Evolutionary conservation across 2,888 invertebrate genomes (phyloP).

Genomic region (Brachycybe producta): DNA sequence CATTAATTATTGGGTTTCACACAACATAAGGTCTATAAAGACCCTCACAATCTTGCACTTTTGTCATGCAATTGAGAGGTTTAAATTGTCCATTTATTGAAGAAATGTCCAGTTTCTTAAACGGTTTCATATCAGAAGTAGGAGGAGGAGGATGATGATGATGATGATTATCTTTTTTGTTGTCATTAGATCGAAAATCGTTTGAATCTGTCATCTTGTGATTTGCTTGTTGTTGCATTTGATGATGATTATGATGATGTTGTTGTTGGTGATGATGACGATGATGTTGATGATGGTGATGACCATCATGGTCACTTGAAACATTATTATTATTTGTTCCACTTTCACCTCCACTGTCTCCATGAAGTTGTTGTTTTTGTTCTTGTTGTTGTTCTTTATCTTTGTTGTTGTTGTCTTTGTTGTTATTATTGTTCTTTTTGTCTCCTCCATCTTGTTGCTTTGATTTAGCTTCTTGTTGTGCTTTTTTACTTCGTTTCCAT

Average conservation of each 20-base stretch:
- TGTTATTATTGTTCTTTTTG: background rate
- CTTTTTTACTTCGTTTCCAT: constrained; percentile 95
- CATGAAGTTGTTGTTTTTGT: background rate
- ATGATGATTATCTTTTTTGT: constrained; percentile 5
- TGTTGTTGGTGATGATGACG: background rate
- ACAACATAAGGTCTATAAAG: constrained; percentile 41
- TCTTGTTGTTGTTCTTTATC: background rate
- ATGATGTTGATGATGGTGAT: background rate
- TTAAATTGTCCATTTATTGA: constrained; percentile 19
- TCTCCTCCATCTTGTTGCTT: constrained; percentile 23
- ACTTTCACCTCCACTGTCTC: background rate
- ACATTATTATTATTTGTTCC: background rate
- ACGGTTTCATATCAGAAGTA: constrained; percentile 3
- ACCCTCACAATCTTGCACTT: constrained; percentile 29
- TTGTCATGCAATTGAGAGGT: constrained; percentile 1
- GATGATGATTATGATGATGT: background rate
- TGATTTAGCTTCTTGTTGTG: constrained; percentile 61
- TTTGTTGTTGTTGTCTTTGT: constrained; percentile 11
- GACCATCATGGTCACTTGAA: background rate
- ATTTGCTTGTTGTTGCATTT: background rate
- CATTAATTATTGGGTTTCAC: no score
- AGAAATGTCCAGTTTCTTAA: constrained; percentile 5
- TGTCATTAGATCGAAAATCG: background rate
- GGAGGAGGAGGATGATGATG: background rate
- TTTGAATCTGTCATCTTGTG: no score